Evolutionary conservation across 2,888 invertebrate species (phyloP), one percentile per base, ranked within the genome.

Genomic region (Pheosia tremula): DNA sequence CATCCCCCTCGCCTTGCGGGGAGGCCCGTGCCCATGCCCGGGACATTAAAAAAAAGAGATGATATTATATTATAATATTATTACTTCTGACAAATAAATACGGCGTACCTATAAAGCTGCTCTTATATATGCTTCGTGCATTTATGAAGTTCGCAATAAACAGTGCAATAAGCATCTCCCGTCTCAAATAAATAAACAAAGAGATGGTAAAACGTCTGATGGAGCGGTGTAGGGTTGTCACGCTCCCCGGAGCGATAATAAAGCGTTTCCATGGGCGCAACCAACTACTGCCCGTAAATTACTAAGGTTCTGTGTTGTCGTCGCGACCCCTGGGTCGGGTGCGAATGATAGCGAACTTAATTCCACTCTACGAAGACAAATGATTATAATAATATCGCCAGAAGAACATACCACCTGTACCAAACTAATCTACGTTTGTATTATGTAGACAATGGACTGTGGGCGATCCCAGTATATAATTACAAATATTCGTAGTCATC

Each of bases 241-340:
- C 73, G 67, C 74, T 78, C 77, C 71, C 75, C 66, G 65, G 62
- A 66, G 66, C 68, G 66, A 76, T 84, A 86, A 85, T 85, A 85
- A 86, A 86, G 82, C 80, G 84, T 79, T 82, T 84, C 81, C 82
- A 82, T 82, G 81, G 84, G 83, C 83, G 78, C 76, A 78, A 77
- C 75, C 74, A 84, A 82, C 81, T 84, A 83, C 79, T 64, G 72
- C 24, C 71, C 69, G 80, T 84, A 85, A 85, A 85, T 85, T 84
- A 84, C 82, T n/a, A 74, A 77, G 72, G 82, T 81, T 82, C 71
- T 77, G 77, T 77, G 80, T 80, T 79, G 80, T 83, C 81, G 74
- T 76, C 76, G 69, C 74, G 71, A 74, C 71, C 69, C 66, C 53
- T 24, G 37, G 64, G 72, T 64, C 47, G 24, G 75, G 77, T 24